phyloP scores from a whole-genome alignment of 2,888 invertebrate genomes.

The Drosophila testacea region DNA sequence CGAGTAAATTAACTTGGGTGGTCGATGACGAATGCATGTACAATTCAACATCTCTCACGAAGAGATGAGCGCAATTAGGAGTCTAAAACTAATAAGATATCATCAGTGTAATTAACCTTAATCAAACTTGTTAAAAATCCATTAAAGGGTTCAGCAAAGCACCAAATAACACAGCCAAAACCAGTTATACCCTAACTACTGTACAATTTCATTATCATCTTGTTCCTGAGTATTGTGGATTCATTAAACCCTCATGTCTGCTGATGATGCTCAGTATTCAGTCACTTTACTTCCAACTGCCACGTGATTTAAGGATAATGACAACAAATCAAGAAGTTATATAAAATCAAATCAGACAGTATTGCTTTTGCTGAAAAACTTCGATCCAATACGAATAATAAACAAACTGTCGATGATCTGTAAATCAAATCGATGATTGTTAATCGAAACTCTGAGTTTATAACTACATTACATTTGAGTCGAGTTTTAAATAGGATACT shows the following conservation, averaged over 20 bases:
- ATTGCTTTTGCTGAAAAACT: too few relatives aligned
- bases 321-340: too few relatives aligned
- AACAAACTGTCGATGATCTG: too few relatives aligned
- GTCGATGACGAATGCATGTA: slow-evolving; percentile 29
- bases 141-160: slow-evolving; percentile 35
- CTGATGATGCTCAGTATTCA: slow-evolving; percentile 13
- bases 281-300: slow-evolving; percentile 12
- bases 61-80: slow-evolving; percentile 51
- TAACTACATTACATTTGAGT: too few relatives aligned
- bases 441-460: too few relatives aligned
- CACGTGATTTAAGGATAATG: not conserved
- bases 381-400: too few relatives aligned
- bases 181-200: slow-evolving; percentile 32
- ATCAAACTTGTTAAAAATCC: slow-evolving; percentile 53
- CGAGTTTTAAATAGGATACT: too few relatives aligned
- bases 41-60: slow-evolving; percentile 27
- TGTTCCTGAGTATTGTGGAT: slow-evolving; percentile 17
- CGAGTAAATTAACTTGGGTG: slow-evolving; percentile 42
- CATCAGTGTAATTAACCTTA: slow-evolving; percentile 41
- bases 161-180: slow-evolving; percentile 19
- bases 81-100: slow-evolving; percentile 56
- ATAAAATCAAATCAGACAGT: too few relatives aligned
- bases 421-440: too few relatives aligned
- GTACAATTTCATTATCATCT: slow-evolving; percentile 17
- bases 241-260: slow-evolving; percentile 2